Evolutionary conservation across 2,113 vertebrate genomes (phyloP).

Genomic region (Anser brachyrhynchus): DNA sequence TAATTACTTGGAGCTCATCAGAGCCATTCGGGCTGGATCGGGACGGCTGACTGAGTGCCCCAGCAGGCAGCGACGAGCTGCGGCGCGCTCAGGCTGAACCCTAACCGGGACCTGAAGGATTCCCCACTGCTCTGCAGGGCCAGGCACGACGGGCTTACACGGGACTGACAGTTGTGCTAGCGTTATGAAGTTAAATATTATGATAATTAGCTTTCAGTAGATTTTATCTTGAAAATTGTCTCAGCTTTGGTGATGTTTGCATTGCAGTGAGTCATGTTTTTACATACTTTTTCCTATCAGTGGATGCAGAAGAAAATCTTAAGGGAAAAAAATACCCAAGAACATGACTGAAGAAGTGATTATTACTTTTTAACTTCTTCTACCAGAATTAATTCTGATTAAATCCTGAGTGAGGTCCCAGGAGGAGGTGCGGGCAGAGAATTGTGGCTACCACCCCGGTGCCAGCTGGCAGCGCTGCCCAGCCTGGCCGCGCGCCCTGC

Average conservation of each 20-base stretch:
- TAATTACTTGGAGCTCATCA: not conserved
- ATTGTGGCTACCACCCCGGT: not conserved
- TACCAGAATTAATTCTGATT: not conserved
- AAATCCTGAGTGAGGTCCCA: not conserved
- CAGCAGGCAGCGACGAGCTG: fast-evolving
- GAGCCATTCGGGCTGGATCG: not conserved
- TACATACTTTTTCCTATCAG: not conserved
- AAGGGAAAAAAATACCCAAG: not conserved
- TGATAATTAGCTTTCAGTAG: not conserved
- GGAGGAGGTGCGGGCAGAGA: not conserved
- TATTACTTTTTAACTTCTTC: not conserved
- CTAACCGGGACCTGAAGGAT: not conserved
- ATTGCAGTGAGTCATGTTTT: not conserved
- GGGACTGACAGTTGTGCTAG: not conserved
- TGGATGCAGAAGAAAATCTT: not conserved
- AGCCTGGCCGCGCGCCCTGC: not conserved
- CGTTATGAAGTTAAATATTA: not conserved
- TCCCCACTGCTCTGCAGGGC: not conserved
- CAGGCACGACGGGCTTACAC: not conserved
- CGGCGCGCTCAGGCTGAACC: not conserved
- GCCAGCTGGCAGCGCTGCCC: not conserved
- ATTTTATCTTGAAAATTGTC: not conserved
- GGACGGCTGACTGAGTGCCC: not conserved
- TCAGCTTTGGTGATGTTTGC: not conserved
- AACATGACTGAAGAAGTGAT: not conserved